Conservation (phyloP, 2,888 invertebrate species). For the Phyto melanocephala region DNA sequence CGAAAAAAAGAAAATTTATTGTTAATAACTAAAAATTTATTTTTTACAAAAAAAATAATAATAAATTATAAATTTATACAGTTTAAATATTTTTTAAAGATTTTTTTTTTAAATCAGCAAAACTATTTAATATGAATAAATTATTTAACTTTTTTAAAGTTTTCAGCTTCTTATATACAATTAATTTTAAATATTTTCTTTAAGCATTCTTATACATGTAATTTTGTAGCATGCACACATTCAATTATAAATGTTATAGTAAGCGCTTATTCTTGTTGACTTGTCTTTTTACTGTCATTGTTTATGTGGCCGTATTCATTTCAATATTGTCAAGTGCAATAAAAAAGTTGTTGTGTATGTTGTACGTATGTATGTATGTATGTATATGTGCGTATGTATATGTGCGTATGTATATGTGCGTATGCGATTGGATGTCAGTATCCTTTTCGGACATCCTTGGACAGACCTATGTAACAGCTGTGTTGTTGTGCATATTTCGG, state of each 20-base stretch:
- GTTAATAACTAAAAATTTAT: too few species aligned
- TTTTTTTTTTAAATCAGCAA: too few species aligned
- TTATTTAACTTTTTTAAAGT: too few species aligned
- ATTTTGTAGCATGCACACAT: background rate
- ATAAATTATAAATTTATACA: too few species aligned
- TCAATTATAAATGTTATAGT: background rate
- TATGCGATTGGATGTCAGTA: constrained; percentile 13
- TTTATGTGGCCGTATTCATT: background rate
- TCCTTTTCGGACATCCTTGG: constrained; percentile 55
- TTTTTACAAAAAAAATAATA: too few species aligned
- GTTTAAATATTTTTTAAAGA: too few species aligned
- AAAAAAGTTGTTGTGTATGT: background rate
- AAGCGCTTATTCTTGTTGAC: background rate
- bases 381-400: background rate
- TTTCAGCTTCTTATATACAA: too few species aligned
- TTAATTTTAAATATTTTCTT: too few species aligned
- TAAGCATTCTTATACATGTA: background rate
- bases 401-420: background rate
- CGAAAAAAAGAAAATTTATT: too few species aligned
- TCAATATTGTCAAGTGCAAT: background rate
- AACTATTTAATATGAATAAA: too few species aligned
- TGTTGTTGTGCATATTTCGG: background rate
- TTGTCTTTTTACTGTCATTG: background rate
- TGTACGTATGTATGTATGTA: background rate
- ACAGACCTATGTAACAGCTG: constrained; percentile 28